A percentile compares a stretch with the other conserved stretches of the same genome.
These are phyloP conservation scores for Pegoplata infirma DNA, from an alignment of 2,888 invertebrate genomes.

Conservation along the genomic window DNA sequence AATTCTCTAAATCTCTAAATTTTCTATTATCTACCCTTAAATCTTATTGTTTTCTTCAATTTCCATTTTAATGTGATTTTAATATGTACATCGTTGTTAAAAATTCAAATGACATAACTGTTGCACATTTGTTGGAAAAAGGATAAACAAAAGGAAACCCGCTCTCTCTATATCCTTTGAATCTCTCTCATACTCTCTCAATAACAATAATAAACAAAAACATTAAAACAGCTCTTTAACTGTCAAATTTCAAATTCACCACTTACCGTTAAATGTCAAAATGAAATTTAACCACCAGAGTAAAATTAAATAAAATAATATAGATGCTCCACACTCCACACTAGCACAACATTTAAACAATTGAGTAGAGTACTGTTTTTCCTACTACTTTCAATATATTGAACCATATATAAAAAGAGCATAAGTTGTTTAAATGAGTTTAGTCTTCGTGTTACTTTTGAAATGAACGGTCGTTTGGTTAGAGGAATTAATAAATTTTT, in stretches of 20 bases:
- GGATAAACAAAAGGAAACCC: conserved; percentile 22
- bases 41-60: conserved; percentile 38
- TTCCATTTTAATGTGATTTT: conserved; percentile 57
- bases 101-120: conserved; percentile 60
- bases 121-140: conserved; percentile 57
- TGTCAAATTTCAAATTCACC: conserved; percentile 50
- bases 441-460: conserved; percentile 61
- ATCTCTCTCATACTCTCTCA: neutral
- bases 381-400: too few relatives aligned
- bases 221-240: neutral
- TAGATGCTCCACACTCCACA: neutral
- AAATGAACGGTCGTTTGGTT: conserved; percentile 55
- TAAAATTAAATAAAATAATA: neutral
- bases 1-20: too few relatives aligned
- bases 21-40: conserved; percentile 16
- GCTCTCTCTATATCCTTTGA: neutral
- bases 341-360: conserved; percentile 26
- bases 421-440: conserved; percentile 51
- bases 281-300: neutral
- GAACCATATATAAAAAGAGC: conserved; percentile 59
- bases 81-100: conserved; percentile 42
- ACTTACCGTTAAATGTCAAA: conserved; percentile 40
- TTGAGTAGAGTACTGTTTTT: conserved; percentile 39
- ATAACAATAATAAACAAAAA: neutral
- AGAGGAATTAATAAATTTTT: conserved; percentile 1